These are phyloP conservation scores for Cynocephalus volans DNA, from an alignment of 2,113 vertebrate species.

Conservation along the genomic window DNA sequence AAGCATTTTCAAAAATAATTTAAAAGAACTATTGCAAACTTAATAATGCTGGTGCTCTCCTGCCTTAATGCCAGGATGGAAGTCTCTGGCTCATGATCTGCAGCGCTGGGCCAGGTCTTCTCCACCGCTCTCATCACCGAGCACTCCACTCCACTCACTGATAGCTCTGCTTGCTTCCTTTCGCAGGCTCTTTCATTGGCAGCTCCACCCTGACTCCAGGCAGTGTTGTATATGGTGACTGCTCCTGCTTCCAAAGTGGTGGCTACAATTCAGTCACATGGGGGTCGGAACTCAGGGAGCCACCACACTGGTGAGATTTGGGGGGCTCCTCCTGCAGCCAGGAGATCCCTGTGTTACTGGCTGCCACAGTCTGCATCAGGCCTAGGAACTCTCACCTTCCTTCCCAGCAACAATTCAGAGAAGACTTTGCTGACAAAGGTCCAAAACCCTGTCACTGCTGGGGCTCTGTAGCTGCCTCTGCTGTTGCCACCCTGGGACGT, in stretches of 20 bases:
- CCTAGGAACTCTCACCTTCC: background rate
- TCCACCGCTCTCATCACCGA: too few species aligned
- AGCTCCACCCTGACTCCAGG: background rate
- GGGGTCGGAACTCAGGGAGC: background rate
- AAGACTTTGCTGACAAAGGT: conserved; percentile 13
- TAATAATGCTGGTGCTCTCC: background rate
- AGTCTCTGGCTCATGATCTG: background rate
- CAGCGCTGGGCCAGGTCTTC: background rate
- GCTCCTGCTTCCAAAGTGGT: background rate
- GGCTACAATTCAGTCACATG: background rate
- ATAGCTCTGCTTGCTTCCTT: background rate
- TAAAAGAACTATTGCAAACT: background rate
- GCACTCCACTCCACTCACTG: too few species aligned
- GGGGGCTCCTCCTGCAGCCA: conserved; percentile 40
- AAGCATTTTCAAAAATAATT: background rate
- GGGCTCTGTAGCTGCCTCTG: background rate
- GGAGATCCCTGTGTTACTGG: background rate
- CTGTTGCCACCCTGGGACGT: background rate
- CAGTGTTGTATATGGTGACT: background rate
- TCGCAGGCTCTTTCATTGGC: background rate
- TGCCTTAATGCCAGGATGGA: background rate
- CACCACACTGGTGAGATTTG: conserved; percentile 12
- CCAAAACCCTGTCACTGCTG: background rate
- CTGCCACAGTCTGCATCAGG: conserved; percentile 27
- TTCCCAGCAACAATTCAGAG: background rate